Evolutionary conservation across 1,140 invertebrate genomes (phyloP), one percentile per base, ranked within the genome.

Genomic region (Ditylenchus dipsaci): DNA sequence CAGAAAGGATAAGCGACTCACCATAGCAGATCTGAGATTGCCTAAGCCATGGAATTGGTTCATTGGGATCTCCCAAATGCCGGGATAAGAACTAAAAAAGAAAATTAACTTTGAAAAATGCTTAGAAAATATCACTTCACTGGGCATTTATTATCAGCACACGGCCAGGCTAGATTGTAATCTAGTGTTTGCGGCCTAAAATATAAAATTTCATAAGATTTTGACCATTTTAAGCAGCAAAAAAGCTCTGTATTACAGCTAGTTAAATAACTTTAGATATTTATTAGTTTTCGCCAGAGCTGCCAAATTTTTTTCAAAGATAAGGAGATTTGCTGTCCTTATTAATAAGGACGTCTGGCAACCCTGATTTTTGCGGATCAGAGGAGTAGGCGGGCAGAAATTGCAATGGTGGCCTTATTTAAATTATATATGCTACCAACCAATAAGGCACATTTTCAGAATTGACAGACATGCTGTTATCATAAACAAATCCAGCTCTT

Each of bases 401-500:
- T n/a, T n/a, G n/a, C n/a, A n/a, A n/a, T n/a, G n/a, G n/a, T n/a
- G n/a, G n/a, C n/a, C n/a, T n/a, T n/a, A n/a, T n/a, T n/a, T n/a
- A n/a, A n/a, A n/a, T n/a, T n/a, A n/a, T n/a, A n/a, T n/a, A n/a
- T n/a, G n/a, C n/a, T n/a, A n/a, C n/a, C n/a, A n/a, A n/a, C 77
- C 77, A 79, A 53, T 56, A 75, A 1, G 78, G 69, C 13, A 23
- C 56, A 27, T 19, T 65, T 30, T 61, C 72, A 3, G 71, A 62
- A 42, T 72, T 53, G 0, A 45, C 70, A 47, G 42, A 67, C 17
- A 72, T 73, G 5, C 69, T 57, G 23, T 76, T 69, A 38, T 69
- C 64, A 27, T 72, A 73, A 1, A 72, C 9, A 60, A 78, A 74
- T 13, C 73, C 77, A 58, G 75, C 66, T 29, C 68, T 61, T 19